Evolutionary conservation across 2,888 invertebrate species (phyloP).

Genomic region (Tipula unca): DNA sequence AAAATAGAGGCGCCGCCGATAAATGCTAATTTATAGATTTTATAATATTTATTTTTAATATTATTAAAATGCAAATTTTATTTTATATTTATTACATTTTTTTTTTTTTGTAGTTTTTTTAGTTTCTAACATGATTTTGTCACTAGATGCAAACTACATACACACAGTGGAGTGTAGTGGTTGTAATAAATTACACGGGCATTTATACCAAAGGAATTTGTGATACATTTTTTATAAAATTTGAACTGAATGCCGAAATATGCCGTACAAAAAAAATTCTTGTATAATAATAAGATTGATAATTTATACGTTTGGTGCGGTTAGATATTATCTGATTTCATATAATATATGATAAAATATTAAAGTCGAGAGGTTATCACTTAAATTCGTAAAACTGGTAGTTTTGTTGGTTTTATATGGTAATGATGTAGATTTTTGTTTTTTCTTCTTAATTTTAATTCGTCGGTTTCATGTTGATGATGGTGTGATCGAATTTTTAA

Average conservation of each 20-base stretch:
- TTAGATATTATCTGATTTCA: neutral
- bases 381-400: neutral
- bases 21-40: slow-evolving; percentile 14
- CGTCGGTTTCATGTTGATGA: neutral
- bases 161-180: neutral
- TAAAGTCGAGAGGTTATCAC: neutral
- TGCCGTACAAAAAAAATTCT: too few species aligned
- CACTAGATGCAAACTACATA: neutral
- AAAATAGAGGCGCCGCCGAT: neutral
- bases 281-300: too few species aligned
- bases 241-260: too few species aligned
- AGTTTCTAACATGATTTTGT: neutral
- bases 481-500: neutral
- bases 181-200: neutral
- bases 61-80: neutral
- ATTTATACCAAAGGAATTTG: too few species aligned
- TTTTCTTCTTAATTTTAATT: neutral
- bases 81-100: neutral
- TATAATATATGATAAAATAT: neutral
- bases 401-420: neutral
- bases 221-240: too few species aligned
- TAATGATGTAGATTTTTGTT: neutral
- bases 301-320: too few species aligned
- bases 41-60: slow-evolving; percentile 3
- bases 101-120: neutral